A percentile compares a stretch with the other conserved stretches of the same genome.
Evolutionary conservation across 2,888 invertebrate genomes (phyloP).

Genomic region (Anoncus sp.): DNA sequence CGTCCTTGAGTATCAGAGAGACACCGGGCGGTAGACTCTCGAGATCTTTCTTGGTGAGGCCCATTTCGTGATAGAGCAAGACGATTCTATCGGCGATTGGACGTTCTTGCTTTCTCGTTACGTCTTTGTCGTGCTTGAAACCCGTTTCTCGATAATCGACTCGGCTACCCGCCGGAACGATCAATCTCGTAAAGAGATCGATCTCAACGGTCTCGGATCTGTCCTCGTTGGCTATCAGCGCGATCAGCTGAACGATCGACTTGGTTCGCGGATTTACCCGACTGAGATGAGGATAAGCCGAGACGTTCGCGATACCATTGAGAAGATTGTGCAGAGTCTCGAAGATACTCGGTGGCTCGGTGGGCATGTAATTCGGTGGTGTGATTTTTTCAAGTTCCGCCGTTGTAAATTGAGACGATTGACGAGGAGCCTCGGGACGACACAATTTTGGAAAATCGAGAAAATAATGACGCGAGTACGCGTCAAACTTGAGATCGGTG

Average conservation of each 20-base stretch:
- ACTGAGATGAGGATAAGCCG: conserved; percentile 89
- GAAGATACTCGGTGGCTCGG: conserved; percentile 89
- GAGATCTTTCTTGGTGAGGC: conserved; percentile 88
- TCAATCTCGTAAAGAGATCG: conserved; percentile 76
- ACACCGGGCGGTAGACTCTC: conserved; percentile 89
- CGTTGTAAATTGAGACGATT: conserved; percentile 85
- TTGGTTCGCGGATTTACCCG: conserved; percentile 90
- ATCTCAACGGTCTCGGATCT: conserved; percentile 71
- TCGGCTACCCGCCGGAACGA: conserved; percentile 80
- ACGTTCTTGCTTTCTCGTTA: conserved; percentile 70
- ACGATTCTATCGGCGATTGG: conserved; percentile 83
- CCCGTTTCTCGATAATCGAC: conserved; percentile 76
- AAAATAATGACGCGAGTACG: conserved; percentile 93
- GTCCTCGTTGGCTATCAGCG: conserved; percentile 75
- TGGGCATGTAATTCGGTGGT: conserved; percentile 86
- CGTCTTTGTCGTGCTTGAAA: conserved; percentile 73
- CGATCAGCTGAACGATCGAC: conserved; percentile 89
- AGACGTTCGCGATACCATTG: conserved; percentile 83
- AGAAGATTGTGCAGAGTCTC: conserved; percentile 88
- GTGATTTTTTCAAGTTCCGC: conserved; percentile 86
- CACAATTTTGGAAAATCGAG: conserved; percentile 91
- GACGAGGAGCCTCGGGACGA: conserved; percentile 76
- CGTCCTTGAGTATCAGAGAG: conserved; percentile 88
- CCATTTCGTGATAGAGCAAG: conserved; percentile 85
- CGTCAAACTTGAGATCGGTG: conserved; percentile 88